phyloP scores from a whole-genome alignment of 2,113 vertebrate genomes.

The Tragelaphus strepsiceros region DNA sequence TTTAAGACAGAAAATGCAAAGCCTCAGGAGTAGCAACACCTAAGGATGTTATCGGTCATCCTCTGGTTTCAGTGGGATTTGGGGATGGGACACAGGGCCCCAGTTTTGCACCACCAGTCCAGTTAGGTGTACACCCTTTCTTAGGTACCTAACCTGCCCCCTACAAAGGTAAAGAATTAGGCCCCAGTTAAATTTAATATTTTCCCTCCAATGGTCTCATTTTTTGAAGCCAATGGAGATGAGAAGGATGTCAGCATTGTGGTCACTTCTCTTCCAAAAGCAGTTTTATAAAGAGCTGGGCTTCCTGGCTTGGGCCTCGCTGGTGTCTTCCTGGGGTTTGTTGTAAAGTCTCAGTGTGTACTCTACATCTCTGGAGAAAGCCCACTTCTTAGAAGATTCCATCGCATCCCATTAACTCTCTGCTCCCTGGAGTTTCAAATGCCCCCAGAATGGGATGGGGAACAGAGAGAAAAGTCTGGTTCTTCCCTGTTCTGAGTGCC shows the following conservation, averaged over 20 bases:
- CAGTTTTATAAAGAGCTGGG: not conserved
- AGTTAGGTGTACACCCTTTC: not conserved
- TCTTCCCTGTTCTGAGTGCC: not conserved
- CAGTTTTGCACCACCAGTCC: not conserved
- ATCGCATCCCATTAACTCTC: not conserved
- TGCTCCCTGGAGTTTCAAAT: not conserved
- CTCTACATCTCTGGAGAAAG: not conserved
- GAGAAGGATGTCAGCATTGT: not conserved
- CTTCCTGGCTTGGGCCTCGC: not conserved
- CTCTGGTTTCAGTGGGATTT: not conserved
- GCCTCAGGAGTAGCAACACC: not conserved
- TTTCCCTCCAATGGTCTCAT: not conserved
- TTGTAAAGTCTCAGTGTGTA: not conserved
- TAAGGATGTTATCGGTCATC: not conserved
- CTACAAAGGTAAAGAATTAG: not conserved
- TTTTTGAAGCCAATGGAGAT: not conserved
- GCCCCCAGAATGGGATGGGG: not conserved
- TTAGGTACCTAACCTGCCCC: not conserved
- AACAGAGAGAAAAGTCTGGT: not conserved
- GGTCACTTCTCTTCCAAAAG: not conserved
- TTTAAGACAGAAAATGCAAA: not conserved
- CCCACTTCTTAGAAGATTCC: not conserved
- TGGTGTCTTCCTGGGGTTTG: not conserved
- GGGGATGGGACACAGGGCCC: not conserved
- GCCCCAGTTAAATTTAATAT: not conserved